phyloP scores from a whole-genome alignment of 2,797 vertebrate genomes.

The Heterohyrax brucei region DNA sequence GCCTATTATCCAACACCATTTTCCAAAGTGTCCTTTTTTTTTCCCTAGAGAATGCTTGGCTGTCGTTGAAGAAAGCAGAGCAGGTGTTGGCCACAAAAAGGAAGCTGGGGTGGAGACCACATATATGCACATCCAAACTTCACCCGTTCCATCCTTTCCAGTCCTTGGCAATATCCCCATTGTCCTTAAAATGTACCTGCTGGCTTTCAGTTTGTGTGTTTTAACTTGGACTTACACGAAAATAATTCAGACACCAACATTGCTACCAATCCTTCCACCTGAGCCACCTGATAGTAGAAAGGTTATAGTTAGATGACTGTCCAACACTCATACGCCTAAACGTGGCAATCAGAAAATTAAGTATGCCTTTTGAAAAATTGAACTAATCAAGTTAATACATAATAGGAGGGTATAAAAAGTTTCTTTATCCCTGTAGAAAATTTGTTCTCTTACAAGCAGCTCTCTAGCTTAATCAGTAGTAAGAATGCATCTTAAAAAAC shows the following conservation, averaged over 20 bases:
- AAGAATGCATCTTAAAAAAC: slow-evolving; percentile 28
- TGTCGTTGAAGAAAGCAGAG: not conserved
- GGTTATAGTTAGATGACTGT: not conserved
- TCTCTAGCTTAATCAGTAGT: not conserved
- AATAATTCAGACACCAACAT: not conserved
- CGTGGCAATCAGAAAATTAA: slow-evolving; percentile 43
- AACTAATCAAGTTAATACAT: slow-evolving; percentile 26
- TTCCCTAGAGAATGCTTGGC: not conserved
- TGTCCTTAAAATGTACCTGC: slow-evolving; percentile 22
- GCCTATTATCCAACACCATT: slow-evolving; percentile 42
- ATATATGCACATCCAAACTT: not conserved
- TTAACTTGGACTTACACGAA: slow-evolving; percentile 38
- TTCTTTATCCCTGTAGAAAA: not conserved
- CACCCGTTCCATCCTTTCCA: not conserved
- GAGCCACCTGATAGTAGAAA: not conserved
- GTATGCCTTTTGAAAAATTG: not conserved
- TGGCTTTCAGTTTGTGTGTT: not conserved
- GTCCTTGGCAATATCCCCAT: not conserved
- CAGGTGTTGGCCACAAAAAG: not conserved
- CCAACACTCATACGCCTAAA: not conserved
- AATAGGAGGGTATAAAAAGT: not conserved
- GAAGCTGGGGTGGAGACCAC: not conserved
- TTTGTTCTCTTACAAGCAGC: slow-evolving; percentile 40
- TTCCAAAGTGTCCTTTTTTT: slow-evolving; percentile 4
- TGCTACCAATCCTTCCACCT: not conserved